Conservation (phyloP, 2,797 vertebrate species). For the Coilia nasus region DNA sequence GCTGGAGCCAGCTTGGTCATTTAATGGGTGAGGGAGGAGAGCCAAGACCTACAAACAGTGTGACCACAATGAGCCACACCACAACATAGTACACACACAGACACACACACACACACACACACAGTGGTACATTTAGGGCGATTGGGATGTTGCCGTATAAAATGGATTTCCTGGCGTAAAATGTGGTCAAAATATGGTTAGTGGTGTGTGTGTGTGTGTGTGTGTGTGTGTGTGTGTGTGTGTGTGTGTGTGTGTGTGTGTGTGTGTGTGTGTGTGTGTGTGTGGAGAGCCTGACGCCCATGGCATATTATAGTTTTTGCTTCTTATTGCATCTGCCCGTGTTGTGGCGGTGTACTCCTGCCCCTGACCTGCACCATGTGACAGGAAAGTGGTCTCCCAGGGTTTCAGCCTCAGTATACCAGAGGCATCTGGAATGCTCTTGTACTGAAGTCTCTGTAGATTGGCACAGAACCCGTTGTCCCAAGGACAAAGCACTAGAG, state of each 20-base stretch:
- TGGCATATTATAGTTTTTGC: background rate
- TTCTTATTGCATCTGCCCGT: background rate
- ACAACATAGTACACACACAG: background rate
- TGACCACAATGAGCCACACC: background rate
- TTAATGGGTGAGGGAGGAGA: background rate
- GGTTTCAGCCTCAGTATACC: background rate
- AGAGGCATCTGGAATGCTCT: no score
- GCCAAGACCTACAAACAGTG: background rate
- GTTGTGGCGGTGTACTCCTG: background rate
- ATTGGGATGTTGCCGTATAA: background rate
- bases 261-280: no score
- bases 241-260: background rate
- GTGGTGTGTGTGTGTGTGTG: no score
- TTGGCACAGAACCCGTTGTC: background rate
- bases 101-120: no score
- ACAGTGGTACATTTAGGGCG: background rate
- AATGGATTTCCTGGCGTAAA: background rate
- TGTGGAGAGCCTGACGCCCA: background rate
- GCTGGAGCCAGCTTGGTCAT: conserved; percentile 1
- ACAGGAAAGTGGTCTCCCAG: background rate
- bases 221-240: background rate
- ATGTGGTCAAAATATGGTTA: background rate
- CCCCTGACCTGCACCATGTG: background rate
- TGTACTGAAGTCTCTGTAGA: background rate
- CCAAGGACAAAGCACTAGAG: background rate